Percentiles rank a stretch among this genome's conserved stretches.
Evolutionary conservation across 2,888 invertebrate species (phyloP).

Genomic region (Lacanobia oleracea): DNA sequence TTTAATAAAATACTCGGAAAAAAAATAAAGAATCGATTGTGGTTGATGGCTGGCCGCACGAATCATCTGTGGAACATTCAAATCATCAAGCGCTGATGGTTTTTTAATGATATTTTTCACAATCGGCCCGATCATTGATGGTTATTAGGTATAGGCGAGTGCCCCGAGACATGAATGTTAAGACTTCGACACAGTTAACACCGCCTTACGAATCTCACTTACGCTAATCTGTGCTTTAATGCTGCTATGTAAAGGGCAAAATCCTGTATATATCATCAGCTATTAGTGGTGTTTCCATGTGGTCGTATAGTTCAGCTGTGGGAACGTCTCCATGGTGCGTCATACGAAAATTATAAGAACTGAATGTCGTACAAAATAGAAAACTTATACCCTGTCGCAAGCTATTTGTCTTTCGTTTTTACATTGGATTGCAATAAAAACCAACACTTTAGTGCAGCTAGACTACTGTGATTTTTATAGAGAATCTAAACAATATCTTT

Average conservation of each 20-base stretch:
- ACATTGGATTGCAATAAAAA: slow-evolving; percentile 44
- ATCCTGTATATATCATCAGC: slow-evolving; percentile 62
- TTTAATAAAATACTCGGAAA: slow-evolving; percentile 83
- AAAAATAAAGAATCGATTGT: slow-evolving; percentile 88
- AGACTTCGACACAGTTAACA: slow-evolving; percentile 72
- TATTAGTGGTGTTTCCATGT: slow-evolving; percentile 72
- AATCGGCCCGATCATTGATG: slow-evolving; percentile 89
- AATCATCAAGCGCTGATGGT: slow-evolving; percentile 90
- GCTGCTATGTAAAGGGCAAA: slow-evolving; percentile 60
- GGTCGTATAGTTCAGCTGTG: slow-evolving; percentile 55
- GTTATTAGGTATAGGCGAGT: slow-evolving; percentile 88
- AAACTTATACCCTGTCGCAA: slow-evolving; percentile 26
- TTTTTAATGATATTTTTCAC: slow-evolving; percentile 91
- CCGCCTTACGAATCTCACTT: slow-evolving; percentile 61
- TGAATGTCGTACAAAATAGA: slow-evolving; percentile 57
- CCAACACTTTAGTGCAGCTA: slow-evolving; percentile 43
- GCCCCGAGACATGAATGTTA: slow-evolving; percentile 83
- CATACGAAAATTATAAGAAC: slow-evolving; percentile 64
- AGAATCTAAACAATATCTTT: slow-evolving; percentile 19
- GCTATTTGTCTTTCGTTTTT: slow-evolving; percentile 30
- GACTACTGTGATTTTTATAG: slow-evolving; percentile 45
- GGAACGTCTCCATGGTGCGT: slow-evolving; percentile 63
- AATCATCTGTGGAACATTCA: slow-evolving; percentile 84
- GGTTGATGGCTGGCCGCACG: slow-evolving; percentile 86
- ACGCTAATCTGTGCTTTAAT: slow-evolving; percentile 71